Percentiles rank a stretch among this genome's conserved stretches.
These are phyloP conservation scores for Papilio machaon DNA, from an alignment of 1,140 invertebrate genomes.

Conservation along the genomic window DNA sequence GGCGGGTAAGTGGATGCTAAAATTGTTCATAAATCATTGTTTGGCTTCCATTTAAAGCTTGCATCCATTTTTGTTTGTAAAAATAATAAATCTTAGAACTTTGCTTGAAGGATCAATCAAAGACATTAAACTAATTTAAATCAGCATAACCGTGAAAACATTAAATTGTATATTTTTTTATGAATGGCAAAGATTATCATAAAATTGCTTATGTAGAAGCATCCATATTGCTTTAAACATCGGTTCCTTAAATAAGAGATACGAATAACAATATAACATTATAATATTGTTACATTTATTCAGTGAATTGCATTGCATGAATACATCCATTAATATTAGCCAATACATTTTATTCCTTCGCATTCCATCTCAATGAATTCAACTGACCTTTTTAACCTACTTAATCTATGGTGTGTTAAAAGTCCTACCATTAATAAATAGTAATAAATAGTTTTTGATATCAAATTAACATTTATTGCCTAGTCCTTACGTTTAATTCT, in stretches of 20 bases:
- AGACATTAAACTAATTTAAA: neutral
- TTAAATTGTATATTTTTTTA: no score
- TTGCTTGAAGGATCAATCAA: neutral
- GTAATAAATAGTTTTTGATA: neutral
- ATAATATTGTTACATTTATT: neutral
- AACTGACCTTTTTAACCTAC: neutral
- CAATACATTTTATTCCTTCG: neutral
- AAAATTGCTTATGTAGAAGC: no score
- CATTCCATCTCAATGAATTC: slow-evolving; percentile 54
- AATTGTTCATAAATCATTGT: neutral
- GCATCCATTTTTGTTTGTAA: neutral
- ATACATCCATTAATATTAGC: neutral
- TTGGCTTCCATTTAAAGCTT: slow-evolving; percentile 5
- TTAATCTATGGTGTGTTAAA: neutral
- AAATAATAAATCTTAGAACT: neutral
- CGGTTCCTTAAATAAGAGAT: neutral
- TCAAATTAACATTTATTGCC: neutral
- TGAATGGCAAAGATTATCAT: neutral
- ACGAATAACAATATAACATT: no score
- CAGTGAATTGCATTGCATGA: neutral
- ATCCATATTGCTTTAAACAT: no score
- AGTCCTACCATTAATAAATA: no score
- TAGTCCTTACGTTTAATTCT: neutral
- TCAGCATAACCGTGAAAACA: no score
- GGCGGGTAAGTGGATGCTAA: slow-evolving; percentile 80